phyloP scores from a whole-genome alignment of 2,888 invertebrate species.

The Macrophya annulata region DNA sequence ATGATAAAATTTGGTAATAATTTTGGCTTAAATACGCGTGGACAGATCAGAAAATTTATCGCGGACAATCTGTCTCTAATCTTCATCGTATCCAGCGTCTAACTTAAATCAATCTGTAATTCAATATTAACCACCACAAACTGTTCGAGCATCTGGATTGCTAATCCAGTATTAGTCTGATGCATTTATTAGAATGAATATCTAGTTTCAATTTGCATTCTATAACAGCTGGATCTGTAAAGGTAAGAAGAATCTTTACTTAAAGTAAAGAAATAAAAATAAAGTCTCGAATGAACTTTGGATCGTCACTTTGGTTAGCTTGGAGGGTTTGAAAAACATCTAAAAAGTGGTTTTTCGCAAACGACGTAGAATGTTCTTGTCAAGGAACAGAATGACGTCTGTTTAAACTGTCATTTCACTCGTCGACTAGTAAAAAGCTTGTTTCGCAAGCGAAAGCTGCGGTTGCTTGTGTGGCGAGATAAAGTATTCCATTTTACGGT shows the following conservation, averaged over 20 bases:
- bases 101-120: constrained; percentile 34
- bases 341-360: neutral
- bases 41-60: constrained; percentile 15
- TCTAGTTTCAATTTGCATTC: neutral
- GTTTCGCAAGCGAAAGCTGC: constrained; percentile 20
- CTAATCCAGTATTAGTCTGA: neutral
- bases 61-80: neutral
- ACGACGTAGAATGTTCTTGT: constrained; percentile 21
- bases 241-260: neutral
- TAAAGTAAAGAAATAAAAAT: neutral
- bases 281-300: neutral
- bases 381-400: constrained; percentile 46
- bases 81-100: constrained; percentile 21
- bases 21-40: neutral
- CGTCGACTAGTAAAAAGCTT: constrained; percentile 52
- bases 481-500: constrained; percentile 50
- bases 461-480: constrained; percentile 27
- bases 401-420: constrained; percentile 54
- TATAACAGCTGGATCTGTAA: neutral
- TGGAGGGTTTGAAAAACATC: constrained; percentile 9
- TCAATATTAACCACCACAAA: constrained; percentile 23
- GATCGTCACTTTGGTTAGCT: constrained; percentile 6
- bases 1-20: neutral
- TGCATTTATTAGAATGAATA: neutral
- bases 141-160: neutral